Percentiles rank a stretch among this genome's conserved stretches.
These are phyloP conservation scores for Neofelis nebulosa DNA, from an alignment of 2,113 vertebrate species.

Conservation along the genomic window DNA sequence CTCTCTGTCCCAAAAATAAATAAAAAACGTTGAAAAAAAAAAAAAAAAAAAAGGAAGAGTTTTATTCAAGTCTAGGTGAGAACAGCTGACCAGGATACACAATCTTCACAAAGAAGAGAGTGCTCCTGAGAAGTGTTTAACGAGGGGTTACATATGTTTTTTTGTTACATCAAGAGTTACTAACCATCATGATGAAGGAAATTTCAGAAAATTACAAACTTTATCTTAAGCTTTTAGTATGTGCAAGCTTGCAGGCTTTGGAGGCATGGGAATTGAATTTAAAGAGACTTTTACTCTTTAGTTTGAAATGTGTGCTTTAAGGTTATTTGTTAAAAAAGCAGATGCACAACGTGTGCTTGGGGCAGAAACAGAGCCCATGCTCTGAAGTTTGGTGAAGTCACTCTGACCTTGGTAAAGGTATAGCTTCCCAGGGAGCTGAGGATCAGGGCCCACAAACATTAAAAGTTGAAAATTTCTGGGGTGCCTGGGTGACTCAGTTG, in stretches of 20 bases:
- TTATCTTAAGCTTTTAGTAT: neutral
- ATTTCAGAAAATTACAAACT: neutral
- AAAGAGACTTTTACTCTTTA: neutral
- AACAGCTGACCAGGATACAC: too few species aligned
- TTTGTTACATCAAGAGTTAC: neutral
- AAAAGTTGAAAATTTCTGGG: neutral
- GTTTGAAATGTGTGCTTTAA: neutral
- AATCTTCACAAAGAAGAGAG: too few species aligned
- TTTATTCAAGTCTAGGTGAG: too few species aligned
- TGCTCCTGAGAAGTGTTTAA: neutral
- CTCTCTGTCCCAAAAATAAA: too few species aligned
- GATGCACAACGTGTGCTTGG: neutral
- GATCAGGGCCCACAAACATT: neutral
- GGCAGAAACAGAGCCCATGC: neutral
- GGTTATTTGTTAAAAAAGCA: neutral
- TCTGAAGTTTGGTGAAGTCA: neutral
- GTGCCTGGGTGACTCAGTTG: too few species aligned
- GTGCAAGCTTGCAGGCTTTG: neutral
- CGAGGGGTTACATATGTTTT: neutral
- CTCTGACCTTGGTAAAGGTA: neutral
- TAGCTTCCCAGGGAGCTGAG: neutral
- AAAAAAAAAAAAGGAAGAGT: too few species aligned
- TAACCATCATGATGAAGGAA: neutral
- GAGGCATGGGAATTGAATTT: neutral
- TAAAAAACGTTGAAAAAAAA: too few species aligned